Conservation (phyloP, 2,888 invertebrate genomes). For the Scaptomyza parva region DNA sequence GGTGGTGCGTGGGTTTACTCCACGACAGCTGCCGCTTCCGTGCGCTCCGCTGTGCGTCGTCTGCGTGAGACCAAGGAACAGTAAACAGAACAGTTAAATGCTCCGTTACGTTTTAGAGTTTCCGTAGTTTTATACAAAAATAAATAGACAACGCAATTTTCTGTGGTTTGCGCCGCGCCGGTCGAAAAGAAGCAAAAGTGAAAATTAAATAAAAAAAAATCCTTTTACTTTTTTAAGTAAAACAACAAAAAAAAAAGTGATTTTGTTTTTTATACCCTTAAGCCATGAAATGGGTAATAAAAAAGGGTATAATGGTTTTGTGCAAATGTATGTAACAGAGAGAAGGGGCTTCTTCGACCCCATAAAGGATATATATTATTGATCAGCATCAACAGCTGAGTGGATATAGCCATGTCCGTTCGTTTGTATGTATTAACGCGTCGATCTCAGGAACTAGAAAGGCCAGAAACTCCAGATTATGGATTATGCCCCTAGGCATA, state of each 20-base stretch:
- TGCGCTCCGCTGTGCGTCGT: constrained; percentile 98
- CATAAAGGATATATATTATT: too few species aligned
- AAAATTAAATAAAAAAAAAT: constrained; percentile 48
- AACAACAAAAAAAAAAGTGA: constrained; percentile 25
- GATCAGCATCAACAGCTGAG: too few species aligned
- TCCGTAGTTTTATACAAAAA: constrained; percentile 51
- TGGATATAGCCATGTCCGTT: too few species aligned
- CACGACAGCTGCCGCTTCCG: constrained; percentile 98
- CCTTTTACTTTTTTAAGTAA: constrained; percentile 68
- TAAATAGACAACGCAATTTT: constrained; percentile 69
- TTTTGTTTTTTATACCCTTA: constrained; percentile 23
- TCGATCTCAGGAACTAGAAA: too few species aligned
- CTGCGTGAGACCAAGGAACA: constrained; percentile 91
- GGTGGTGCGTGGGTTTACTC: constrained; percentile 99
- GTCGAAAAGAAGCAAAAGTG: constrained; percentile 58
- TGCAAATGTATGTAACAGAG: too few species aligned
- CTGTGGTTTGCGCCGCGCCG: constrained; percentile 77
- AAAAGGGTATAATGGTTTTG: too few species aligned
- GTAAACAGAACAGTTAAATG: constrained; percentile 68
- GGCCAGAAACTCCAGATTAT: too few species aligned
- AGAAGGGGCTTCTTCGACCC: too few species aligned
- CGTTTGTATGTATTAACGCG: too few species aligned
- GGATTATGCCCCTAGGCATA: too few species aligned
- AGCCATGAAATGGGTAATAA: too few species aligned
- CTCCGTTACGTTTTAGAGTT: constrained; percentile 64